phyloP scores from a whole-genome alignment of 2,888 invertebrate genomes.

The Lithosia quadra region DNA sequence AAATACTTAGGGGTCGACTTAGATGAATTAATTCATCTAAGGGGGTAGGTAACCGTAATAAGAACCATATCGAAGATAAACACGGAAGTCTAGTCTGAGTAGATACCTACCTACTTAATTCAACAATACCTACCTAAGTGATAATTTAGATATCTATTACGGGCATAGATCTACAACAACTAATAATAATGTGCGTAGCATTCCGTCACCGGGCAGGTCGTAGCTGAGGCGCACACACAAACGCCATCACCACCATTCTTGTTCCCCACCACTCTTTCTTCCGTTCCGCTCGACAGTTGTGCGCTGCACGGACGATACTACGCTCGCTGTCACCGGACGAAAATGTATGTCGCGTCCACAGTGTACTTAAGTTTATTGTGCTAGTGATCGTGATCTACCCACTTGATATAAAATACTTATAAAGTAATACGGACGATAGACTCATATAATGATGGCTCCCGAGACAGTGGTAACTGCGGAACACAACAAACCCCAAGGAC shows the following conservation, averaged over 20 bases:
- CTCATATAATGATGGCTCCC: constrained; percentile 90
- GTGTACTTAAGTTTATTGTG: constrained; percentile 76
- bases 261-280: constrained; percentile 59
- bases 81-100: neutral
- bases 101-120: neutral
- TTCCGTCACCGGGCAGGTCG: constrained; percentile 58
- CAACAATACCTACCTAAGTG: neutral
- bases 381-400: constrained; percentile 71
- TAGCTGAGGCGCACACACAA: constrained; percentile 45
- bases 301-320: constrained; percentile 73
- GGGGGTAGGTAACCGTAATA: no score
- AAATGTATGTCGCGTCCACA: constrained; percentile 76
- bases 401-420: constrained; percentile 45
- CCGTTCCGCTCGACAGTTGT: constrained; percentile 67
- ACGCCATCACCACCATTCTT: constrained; percentile 64
- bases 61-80: neutral
- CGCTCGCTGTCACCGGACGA: constrained; percentile 68
- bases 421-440: constrained; percentile 47
- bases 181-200: constrained; percentile 56
- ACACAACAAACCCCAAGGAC: constrained; percentile 86
- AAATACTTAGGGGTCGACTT: no score
- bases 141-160: constrained; percentile 28
- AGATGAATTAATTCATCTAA: no score
- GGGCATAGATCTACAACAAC: constrained; percentile 37
- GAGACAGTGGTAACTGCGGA: constrained; percentile 94